A percentile compares a stretch with the other conserved stretches of the same genome.
phyloP scores from a whole-genome alignment of 2,888 invertebrate species.

The Melanophora roralis region DNA sequence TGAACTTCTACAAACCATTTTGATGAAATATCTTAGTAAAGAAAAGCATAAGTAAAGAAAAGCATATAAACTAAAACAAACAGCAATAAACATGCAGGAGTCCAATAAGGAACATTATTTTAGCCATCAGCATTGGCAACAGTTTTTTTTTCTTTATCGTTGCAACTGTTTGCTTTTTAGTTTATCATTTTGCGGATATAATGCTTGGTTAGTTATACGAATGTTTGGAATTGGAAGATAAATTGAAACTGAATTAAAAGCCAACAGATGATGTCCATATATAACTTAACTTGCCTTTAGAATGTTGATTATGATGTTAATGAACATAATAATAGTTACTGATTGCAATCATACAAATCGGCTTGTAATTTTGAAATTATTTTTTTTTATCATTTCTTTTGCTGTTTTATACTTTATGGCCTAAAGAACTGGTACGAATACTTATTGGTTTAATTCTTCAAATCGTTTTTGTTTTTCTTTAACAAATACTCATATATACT shows the following conservation, averaged over 20 bases:
- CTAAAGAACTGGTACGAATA: neutral
- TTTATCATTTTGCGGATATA: constrained; percentile 55
- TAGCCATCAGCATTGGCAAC: neutral
- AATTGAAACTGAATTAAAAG: neutral
- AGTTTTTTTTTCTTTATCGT: neutral
- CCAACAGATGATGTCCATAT: constrained; percentile 1
- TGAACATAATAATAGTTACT: neutral
- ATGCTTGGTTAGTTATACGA: constrained; percentile 10
- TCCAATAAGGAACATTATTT: constrained; percentile 18
- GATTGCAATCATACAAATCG: constrained; percentile 13
- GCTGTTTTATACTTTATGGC: constrained; percentile 1
- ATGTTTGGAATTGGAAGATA: neutral
- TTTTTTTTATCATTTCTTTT: neutral
- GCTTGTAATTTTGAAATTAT: constrained; percentile 22
- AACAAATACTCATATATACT: constrained; percentile 6
- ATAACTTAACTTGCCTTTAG: neutral
- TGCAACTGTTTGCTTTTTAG: neutral
- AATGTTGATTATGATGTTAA: constrained; percentile 8
- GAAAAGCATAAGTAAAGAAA: neutral
- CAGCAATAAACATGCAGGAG: constrained; percentile 26
- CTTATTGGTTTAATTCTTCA: constrained; percentile 24
- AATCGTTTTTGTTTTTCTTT: constrained; percentile 23
- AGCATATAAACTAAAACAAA: constrained; percentile 48
- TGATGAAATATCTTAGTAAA: constrained; percentile 18
- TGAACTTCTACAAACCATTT: constrained; percentile 43